phyloP scores from a whole-genome alignment of 2,797 vertebrate genomes.

The Babyrousa celebensis region DNA sequence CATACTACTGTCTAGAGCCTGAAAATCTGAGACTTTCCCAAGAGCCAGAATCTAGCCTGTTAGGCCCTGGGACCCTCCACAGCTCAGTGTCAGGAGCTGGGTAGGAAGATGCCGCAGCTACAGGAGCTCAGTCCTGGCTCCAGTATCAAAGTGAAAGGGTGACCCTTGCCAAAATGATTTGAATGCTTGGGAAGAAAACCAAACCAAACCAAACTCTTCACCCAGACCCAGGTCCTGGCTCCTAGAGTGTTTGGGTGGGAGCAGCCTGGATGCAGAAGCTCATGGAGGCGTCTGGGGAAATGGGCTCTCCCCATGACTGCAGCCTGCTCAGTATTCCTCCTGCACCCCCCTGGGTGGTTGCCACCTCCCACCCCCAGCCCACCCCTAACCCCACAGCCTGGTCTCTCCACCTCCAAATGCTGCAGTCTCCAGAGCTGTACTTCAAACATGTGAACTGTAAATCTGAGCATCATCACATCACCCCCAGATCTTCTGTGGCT shows the following conservation, averaged over 20 bases:
- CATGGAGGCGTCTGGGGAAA: background rate
- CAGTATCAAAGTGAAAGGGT: background rate
- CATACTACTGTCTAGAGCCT: background rate
- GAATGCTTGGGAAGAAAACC: background rate
- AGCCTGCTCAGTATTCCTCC: background rate
- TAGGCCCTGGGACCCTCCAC: background rate
- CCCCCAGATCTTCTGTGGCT: background rate
- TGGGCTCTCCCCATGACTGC: background rate
- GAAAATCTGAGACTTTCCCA: background rate
- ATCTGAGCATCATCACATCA: background rate
- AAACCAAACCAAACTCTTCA: background rate
- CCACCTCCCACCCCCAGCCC: background rate
- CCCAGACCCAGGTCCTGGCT: background rate
- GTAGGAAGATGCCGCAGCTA: background rate
- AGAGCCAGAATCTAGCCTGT: background rate
- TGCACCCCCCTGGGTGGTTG: background rate
- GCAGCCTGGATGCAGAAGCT: background rate
- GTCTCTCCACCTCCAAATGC: background rate
- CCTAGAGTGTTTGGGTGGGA: background rate
- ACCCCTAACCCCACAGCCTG: background rate
- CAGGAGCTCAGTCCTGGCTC: background rate
- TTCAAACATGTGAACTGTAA: background rate
- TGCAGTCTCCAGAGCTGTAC: background rate
- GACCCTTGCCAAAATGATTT: background rate
- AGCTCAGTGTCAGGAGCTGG: background rate